These are phyloP conservation scores for Xenopus petersii DNA, from an alignment of 2,797 vertebrate genomes.

Conservation along the genomic window DNA sequence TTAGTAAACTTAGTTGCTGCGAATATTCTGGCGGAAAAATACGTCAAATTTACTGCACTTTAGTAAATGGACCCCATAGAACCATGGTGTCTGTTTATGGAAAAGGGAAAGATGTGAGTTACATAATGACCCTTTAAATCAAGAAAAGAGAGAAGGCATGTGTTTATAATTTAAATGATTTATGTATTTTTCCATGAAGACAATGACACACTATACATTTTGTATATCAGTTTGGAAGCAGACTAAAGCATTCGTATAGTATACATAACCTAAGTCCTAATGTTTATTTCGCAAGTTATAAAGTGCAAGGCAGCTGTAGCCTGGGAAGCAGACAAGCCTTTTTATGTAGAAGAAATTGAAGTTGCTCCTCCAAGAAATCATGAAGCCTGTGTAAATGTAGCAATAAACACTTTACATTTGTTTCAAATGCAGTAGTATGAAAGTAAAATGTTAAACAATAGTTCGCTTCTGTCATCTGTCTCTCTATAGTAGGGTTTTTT, in stretches of 20 bases:
- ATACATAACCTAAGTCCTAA: too few species aligned
- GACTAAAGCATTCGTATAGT: too few species aligned
- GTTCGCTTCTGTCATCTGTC: too few species aligned
- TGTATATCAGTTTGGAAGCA: neutral
- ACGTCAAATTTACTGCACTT: too few species aligned
- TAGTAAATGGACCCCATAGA: too few species aligned
- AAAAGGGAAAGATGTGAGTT: neutral
- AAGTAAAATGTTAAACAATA: too few species aligned
- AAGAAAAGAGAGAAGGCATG: neutral
- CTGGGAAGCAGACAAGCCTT: constrained; percentile 46
- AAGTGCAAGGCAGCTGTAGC: constrained; percentile 49
- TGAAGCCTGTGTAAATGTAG: constrained; percentile 53
- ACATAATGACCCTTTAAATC: neutral
- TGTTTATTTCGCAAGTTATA: constrained; percentile 33
- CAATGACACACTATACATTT: neutral
- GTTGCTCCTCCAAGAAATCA: constrained; percentile 51
- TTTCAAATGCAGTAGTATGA: too few species aligned
- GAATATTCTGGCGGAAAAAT: too few species aligned
- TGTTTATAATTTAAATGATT: neutral
- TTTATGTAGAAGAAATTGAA: constrained; percentile 52
- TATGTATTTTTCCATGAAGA: neutral
- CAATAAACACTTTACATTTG: too few species aligned
- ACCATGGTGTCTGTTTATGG: neutral
- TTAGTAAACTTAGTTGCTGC: too few species aligned
- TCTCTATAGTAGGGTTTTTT: too few species aligned